Evolutionary conservation across 1,140 invertebrate species (phyloP), one percentile per base, ranked within the genome.

Genomic region (Tetramorium parvispinum): DNA sequence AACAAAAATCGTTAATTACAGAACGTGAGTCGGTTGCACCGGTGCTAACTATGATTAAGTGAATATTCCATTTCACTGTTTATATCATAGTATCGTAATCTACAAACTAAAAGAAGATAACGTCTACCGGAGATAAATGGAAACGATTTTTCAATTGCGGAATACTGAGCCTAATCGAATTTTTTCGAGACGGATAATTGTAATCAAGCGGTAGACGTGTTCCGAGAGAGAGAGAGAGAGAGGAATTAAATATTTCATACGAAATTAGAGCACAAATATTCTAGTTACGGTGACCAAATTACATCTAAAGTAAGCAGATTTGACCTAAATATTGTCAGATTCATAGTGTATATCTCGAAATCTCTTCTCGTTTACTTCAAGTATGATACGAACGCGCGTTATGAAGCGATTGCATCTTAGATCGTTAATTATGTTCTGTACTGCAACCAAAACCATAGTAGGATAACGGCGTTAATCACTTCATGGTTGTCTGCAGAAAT

Each of bases 241-340:
- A 61, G 40, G 40, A 83, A 83, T 83, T n/a, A 61, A 73, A 75
- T 73, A 75, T 75, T 75, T 73, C 53, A 75, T 83, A 75, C 40
- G 24, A 83, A 83, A 40, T 13, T 40, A 68, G 40, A 82, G 79
- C 79, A 73, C 66, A 83, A 75, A 75, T 83, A 83, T 75, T 73
- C 71, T 83, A 57, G 51, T 57, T 82, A 71, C 13, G 37, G 65
- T 21, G 79, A 82, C 51, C 65, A 82, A 82, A 82, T 40, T 46
- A 82, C 37, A 40, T 71, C 18, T 71, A 73, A 83, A 70, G 65
- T 59, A 83, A 49, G 79, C 68, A 37, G 40, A 81, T 43, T 70
- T 40, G 32, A 61, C 37, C 16, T 70, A 68, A 46, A 53, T 8
- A 16, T 46, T 16, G 16, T 73, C 43, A 24, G 21, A 71, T 57